phyloP scores from a whole-genome alignment of 2,797 vertebrate genomes.

The Anabas testudineus region DNA sequence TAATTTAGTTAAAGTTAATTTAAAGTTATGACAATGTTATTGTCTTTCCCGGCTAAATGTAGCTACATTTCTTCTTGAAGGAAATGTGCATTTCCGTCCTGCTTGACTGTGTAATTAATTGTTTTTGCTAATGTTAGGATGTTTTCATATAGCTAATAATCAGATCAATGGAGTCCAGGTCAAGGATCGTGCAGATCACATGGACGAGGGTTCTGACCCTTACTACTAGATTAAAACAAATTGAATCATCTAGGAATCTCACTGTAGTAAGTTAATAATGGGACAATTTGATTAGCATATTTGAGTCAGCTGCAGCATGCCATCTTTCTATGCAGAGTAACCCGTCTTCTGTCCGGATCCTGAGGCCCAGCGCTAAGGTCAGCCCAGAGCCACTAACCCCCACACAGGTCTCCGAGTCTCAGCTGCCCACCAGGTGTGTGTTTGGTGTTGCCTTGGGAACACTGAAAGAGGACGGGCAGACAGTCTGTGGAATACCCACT shows the following conservation, averaged over 20 bases:
- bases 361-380: conserved; percentile 76
- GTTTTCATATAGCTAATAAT: neutral
- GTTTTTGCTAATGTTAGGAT: neutral
- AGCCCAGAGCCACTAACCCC: conserved; percentile 64
- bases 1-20: too few species aligned
- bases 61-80: too few species aligned
- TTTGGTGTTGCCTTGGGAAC: conserved; percentile 83
- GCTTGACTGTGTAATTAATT: neutral
- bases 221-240: neutral
- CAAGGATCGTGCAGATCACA: neutral
- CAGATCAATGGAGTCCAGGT: neutral
- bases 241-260: neutral
- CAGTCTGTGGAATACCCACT: conserved; percentile 77
- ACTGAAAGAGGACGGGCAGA: conserved; percentile 65
- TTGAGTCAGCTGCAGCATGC: neutral
- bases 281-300: neutral
- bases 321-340: conserved; percentile 73
- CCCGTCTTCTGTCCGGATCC: conserved; percentile 77
- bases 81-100: neutral
- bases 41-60: too few species aligned
- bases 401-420: conserved; percentile 30
- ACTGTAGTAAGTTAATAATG: neutral
- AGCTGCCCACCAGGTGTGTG: conserved; percentile 23
- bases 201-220: neutral
- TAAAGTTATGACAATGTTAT: too few species aligned